Evolutionary conservation across 2,888 invertebrate species (phyloP).

Genomic region (Lasioglossum morio): DNA sequence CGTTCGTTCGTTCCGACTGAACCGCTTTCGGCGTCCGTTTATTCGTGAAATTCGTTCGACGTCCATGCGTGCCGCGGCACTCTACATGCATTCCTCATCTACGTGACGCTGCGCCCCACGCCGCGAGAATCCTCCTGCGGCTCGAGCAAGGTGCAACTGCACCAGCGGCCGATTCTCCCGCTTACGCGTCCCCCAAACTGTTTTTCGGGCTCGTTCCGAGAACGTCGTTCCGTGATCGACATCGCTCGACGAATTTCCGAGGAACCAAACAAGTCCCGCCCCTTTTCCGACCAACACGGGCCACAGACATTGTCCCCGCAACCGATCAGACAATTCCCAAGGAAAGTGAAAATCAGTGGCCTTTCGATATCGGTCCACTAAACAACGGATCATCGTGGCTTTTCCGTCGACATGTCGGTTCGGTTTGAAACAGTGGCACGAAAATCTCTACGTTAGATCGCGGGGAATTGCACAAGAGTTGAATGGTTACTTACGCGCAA

Average conservation of each 20-base stretch:
- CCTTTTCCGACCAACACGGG: neutral
- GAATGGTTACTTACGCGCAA: conserved; percentile 89
- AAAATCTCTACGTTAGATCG: neutral
- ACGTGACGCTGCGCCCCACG: conserved; percentile 40
- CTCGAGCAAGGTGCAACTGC: conserved; percentile 40
- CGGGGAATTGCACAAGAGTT: neutral
- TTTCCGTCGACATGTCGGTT: neutral
- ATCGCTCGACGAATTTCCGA: neutral
- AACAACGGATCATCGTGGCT: neutral
- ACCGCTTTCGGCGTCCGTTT: conserved; percentile 43
- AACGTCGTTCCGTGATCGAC: conserved; percentile 41
- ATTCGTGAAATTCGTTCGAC: conserved; percentile 57
- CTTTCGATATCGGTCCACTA: neutral
- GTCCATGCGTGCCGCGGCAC: conserved; percentile 30
- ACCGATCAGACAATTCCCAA: neutral
- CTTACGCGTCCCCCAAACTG: neutral
- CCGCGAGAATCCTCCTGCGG: conserved; percentile 35
- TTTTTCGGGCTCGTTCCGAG: neutral
- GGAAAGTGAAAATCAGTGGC: conserved; percentile 1
- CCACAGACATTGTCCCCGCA: neutral
- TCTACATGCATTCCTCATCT: conserved; percentile 33
- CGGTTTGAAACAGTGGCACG: neutral
- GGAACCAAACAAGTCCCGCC: neutral
- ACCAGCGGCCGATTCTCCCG: neutral
- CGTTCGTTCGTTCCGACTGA: conserved; percentile 1